Evolutionary conservation across 2,888 invertebrate genomes (phyloP), one percentile per base, ranked within the genome.

Genomic region (Caenorhabditis becei): DNA sequence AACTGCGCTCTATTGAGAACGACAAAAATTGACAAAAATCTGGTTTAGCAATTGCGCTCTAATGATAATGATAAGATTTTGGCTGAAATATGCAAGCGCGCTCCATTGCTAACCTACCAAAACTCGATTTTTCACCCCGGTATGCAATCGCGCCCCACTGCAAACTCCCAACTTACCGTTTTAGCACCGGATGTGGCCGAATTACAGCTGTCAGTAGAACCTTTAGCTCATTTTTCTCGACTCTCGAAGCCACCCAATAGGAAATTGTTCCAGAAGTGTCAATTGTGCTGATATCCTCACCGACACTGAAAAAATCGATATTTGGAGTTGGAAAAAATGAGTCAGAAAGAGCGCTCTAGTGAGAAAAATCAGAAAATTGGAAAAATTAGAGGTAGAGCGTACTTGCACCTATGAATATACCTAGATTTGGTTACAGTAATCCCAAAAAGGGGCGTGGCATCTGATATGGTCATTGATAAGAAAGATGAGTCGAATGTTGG

Each of bases 401-500:
- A 58, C 35, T 58, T 14, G 18, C 18, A 49, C n/a, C n/a, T n/a
- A n/a, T n/a, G n/a, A n/a, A n/a, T n/a, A n/a, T 23, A 74, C 79
- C 35, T 71, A 5, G 80, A 70, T 47, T 72, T 70, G 0, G 54
- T 23, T 23, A 80, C 37, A 28, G 62, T 32, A 14, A 80, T 20
- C 8, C 66, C 80, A 10, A 77, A 24, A n/a, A 81, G 61, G 10
- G 81, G 72, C n/a, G 72, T 70, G 11, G 81, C 81, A 37, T 77
- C 77, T 10, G 81, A 67, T 20, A 81, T 61, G 4, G 81, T 81
- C 16, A 72, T 67, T 4, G 69, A 72, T 7, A 77, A 32, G 62
- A 77, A 81, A 0, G 81, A 81, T 2, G 81, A 81, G 62, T 81
- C 81, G 37, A 81, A 81, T 16, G 81, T 51, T 2, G 81, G 81